phyloP scores from a whole-genome alignment of 1,140 invertebrate species.

The Musca vetustissima region DNA sequence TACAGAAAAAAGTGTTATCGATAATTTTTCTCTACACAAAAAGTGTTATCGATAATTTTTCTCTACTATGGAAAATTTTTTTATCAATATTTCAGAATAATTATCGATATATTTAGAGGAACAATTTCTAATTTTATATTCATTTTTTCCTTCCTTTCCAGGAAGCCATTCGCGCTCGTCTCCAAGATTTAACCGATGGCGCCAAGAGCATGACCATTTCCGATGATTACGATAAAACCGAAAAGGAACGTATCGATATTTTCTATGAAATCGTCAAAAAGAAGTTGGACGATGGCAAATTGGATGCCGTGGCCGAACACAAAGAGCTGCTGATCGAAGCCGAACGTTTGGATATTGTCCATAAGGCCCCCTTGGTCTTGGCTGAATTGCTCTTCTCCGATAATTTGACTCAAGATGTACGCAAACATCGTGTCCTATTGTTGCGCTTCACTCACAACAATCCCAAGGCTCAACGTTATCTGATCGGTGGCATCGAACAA shows the following conservation, averaged over 20 bases:
- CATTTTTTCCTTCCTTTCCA: slow-evolving; percentile 17
- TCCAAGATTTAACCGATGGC: slow-evolving; percentile 88
- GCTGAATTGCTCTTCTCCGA: slow-evolving; percentile 86
- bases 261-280: slow-evolving; percentile 88
- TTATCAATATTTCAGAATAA: no score
- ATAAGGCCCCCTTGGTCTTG: slow-evolving; percentile 89
- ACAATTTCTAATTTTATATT: not conserved
- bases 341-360: slow-evolving; percentile 92
- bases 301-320: slow-evolving; percentile 65
- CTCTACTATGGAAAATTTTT: no score
- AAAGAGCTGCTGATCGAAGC: slow-evolving; percentile 92
- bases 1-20: no score
- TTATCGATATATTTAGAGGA: not conserved
- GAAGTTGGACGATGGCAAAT: slow-evolving; percentile 65
- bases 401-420: slow-evolving; percentile 77
- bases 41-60: no score
- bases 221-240: slow-evolving; percentile 94
- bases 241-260: slow-evolving; percentile 94
- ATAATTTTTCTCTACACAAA: no score
- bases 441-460: slow-evolving; percentile 88
- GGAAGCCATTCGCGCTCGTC: slow-evolving; percentile 83
- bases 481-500: slow-evolving; percentile 94
- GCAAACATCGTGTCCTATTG: slow-evolving; percentile 69
- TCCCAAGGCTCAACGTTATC: slow-evolving; percentile 89
- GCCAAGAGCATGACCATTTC: slow-evolving; percentile 92